Evolutionary conservation across 2,797 vertebrate genomes (phyloP), one percentile per base, ranked within the genome.

Genomic region (Phataginus tetradactyla): DNA sequence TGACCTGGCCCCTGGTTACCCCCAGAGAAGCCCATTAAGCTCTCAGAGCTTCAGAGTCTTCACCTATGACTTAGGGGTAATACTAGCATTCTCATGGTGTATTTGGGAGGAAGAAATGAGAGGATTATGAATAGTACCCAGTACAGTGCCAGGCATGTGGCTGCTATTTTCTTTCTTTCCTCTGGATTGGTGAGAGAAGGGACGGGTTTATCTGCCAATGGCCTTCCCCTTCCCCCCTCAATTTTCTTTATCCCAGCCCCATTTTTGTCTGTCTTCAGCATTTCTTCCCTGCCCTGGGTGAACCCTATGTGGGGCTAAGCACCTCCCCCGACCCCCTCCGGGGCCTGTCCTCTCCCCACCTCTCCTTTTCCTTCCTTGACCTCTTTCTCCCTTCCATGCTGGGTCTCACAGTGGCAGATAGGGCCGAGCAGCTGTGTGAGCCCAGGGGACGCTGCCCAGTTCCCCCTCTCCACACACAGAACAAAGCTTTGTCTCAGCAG

Each of bases 61-160:
- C 12, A 4, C 85, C 66, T 96, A 23, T 49, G 29, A 83, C 34
- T 51, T 79, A 77, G 37, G 42, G 42, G 27, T 79, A 51, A 42
- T 29, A n/a, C 66, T 66, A 59, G 29, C 21, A 93, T 93, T 93
- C 90, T 61, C 23, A 25, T 37, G 75, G 87, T n/a, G 18, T 51
- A 45, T 59, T 86, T 79, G 78, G 87, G 66, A 77, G 51, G 74
- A 69, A 91, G 94, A 87, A 94, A 80, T 45, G 78, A 96, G 75
- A 49, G 77, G 63, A 45, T 74, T 86, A 32, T 61, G 84, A 85
- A 72, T 45, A 95, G 83, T 61, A 34, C 78, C 86, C 72, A 90
- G 77, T 45, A 7, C 29, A 15, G 53, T 27, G 79, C 86, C 87
- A 75, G 93, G 78, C 92, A 45, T 37, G 42, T 64, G 64, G 53